Evolutionary conservation across 2,888 invertebrate genomes (phyloP).

Genomic region (Agonopterix alstromeriana): DNA sequence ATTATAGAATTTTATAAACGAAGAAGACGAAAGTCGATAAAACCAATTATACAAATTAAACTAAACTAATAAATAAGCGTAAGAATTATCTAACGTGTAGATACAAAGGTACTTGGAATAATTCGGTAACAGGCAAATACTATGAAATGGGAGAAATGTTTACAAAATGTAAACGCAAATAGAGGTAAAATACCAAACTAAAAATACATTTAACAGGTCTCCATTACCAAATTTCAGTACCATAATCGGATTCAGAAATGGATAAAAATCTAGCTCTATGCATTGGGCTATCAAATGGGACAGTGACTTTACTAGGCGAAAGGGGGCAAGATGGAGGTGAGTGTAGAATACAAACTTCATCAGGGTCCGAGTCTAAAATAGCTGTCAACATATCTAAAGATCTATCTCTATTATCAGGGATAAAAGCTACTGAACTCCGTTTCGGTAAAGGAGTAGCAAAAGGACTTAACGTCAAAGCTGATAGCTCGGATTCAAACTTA

Average conservation of each 20-base stretch:
- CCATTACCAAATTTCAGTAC: constrained; percentile 86
- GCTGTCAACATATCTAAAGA: constrained; percentile 64
- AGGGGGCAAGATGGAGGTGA: constrained; percentile 66
- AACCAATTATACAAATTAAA: background rate
- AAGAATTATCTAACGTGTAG: background rate
- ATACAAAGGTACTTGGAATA: background rate
- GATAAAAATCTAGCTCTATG: constrained; percentile 81
- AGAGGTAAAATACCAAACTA: too few species aligned
- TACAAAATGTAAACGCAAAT: background rate
- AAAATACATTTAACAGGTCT: background rate
- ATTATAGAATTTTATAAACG: background rate
- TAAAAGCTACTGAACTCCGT: constrained; percentile 54
- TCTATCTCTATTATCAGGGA: constrained; percentile 54
- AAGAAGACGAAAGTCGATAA: background rate
- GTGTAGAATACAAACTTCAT: constrained; percentile 55
- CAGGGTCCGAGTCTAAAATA: constrained; percentile 67
- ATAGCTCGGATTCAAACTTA: constrained; percentile 57
- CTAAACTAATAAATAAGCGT: constrained; percentile 17
- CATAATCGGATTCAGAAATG: constrained; percentile 77
- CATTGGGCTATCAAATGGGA: constrained; percentile 78
- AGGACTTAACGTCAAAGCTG: constrained; percentile 62
- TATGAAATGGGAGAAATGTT: background rate
- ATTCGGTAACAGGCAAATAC: background rate
- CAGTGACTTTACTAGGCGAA: constrained; percentile 77
- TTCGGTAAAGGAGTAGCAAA: constrained; percentile 59